phyloP scores from a whole-genome alignment of 2,113 vertebrate genomes.

The Hydrolagus affinis region DNA sequence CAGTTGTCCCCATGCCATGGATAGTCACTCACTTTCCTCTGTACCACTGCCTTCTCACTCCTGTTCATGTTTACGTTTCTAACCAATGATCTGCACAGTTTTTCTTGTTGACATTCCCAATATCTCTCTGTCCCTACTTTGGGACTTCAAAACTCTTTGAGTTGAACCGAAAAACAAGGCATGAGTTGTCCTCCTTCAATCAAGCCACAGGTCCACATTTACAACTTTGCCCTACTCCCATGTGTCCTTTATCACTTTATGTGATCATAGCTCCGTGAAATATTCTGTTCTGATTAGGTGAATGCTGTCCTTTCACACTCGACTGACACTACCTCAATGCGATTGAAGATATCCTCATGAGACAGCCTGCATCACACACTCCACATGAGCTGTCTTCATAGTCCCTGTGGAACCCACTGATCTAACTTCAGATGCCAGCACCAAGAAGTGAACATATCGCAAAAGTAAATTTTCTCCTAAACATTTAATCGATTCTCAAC shows the following conservation, averaged over 20 bases:
- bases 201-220: constrained; percentile 15
- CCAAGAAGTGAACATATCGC: background rate
- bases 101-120: background rate
- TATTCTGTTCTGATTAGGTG: constrained; percentile 8
- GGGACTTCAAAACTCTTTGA: too few relatives aligned
- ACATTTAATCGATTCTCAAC: background rate
- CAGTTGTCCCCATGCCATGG: background rate
- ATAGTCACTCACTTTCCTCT: background rate
- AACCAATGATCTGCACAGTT: background rate
- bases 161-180: background rate
- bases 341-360: constrained; percentile 27
- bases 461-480: background rate
- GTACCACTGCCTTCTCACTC: background rate
- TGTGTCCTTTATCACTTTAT: constrained; percentile 26
- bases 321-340: constrained; percentile 14
- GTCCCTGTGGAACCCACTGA: background rate
- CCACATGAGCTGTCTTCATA: background rate
- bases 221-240: constrained; percentile 8
- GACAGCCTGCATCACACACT: constrained; percentile 3
- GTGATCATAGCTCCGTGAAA: constrained; percentile 28
- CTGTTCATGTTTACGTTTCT: background rate
- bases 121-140: background rate
- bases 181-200: background rate
- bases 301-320: constrained; percentile 21
- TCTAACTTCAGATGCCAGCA: background rate